Conservation (phyloP, 2,888 invertebrate genomes). For the Dexiosoma caninum region DNA sequence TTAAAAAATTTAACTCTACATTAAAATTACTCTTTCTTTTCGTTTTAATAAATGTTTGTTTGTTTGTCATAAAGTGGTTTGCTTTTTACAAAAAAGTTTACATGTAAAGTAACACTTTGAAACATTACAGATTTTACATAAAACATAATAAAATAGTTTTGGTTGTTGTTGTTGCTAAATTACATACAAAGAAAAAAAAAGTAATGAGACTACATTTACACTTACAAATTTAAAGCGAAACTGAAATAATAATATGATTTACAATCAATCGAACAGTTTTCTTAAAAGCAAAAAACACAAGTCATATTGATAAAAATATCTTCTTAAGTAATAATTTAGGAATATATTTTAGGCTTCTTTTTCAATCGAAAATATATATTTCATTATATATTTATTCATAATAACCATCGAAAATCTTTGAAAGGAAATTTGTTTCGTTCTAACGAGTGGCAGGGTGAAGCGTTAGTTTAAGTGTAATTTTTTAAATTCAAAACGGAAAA, state of each 20-base stretch:
- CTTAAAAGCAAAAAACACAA: slow-evolving; percentile 24
- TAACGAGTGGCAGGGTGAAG: background rate
- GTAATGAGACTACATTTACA: slow-evolving; percentile 51
- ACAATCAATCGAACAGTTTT: slow-evolving; percentile 32
- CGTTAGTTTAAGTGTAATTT: slow-evolving; percentile 17
- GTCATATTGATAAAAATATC: slow-evolving; percentile 8
- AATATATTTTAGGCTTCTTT: background rate
- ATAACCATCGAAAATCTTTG: background rate
- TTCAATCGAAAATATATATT: background rate
- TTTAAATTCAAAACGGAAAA: background rate
- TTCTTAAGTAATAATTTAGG: slow-evolving; percentile 5
- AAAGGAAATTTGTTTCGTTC: background rate
- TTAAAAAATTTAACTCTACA: slow-evolving; percentile 51
- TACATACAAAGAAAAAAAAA: slow-evolving; percentile 22
- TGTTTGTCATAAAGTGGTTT: slow-evolving; percentile 19
- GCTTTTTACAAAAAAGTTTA: slow-evolving; percentile 58
- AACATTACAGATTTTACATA: slow-evolving; percentile 62
- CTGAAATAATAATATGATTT: slow-evolving; percentile 28
- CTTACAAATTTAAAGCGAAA: slow-evolving; percentile 45
- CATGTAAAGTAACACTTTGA: slow-evolving; percentile 33
- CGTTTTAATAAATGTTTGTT: slow-evolving; percentile 13
- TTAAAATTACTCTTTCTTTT: slow-evolving; percentile 42
- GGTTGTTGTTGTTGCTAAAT: slow-evolving; percentile 44
- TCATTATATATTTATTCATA: background rate
- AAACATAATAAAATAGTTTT: slow-evolving; percentile 58